phyloP scores from a whole-genome alignment of 2,797 vertebrate species.

The Cossypha caffra region DNA sequence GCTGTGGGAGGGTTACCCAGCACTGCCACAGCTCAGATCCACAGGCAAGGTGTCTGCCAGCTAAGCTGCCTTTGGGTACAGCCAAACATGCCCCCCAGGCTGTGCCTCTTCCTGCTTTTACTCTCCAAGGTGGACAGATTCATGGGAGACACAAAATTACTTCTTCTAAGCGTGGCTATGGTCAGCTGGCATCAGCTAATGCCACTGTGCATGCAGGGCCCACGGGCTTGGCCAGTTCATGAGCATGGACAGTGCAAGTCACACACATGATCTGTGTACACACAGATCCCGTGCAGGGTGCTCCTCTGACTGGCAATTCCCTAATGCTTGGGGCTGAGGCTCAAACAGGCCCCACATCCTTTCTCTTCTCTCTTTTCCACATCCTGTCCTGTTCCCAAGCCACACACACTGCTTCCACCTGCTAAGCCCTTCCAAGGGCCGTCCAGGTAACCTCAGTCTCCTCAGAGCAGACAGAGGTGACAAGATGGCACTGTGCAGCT shows the following conservation, averaged over 20 bases:
- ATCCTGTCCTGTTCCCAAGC: not conserved
- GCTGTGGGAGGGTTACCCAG: not conserved
- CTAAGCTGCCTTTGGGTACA: not conserved
- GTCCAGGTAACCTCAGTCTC: not conserved
- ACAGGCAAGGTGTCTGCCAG: not conserved
- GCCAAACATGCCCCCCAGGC: not conserved
- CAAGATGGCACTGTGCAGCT: not conserved
- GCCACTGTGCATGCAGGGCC: not conserved
- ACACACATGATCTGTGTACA: fast-evolving
- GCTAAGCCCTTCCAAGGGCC: fast-evolving
- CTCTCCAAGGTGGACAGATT: not conserved
- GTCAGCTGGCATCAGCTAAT: not conserved
- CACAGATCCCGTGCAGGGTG: not conserved
- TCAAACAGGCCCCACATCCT: not conserved
- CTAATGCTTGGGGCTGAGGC: not conserved
- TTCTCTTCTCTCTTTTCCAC: not conserved
- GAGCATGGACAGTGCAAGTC: not conserved
- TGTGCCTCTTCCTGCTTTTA: not conserved
- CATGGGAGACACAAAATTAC: not conserved
- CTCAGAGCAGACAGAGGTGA: not conserved
- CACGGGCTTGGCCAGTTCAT: not conserved
- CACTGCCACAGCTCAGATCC: not conserved
- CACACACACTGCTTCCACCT: not conserved
- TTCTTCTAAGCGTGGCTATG: fast-evolving
- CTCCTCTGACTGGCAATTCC: not conserved